Evolutionary conservation across 2,888 invertebrate genomes (phyloP), one percentile per base, ranked within the genome.

Genomic region (Lamellibrachia columna): DNA sequence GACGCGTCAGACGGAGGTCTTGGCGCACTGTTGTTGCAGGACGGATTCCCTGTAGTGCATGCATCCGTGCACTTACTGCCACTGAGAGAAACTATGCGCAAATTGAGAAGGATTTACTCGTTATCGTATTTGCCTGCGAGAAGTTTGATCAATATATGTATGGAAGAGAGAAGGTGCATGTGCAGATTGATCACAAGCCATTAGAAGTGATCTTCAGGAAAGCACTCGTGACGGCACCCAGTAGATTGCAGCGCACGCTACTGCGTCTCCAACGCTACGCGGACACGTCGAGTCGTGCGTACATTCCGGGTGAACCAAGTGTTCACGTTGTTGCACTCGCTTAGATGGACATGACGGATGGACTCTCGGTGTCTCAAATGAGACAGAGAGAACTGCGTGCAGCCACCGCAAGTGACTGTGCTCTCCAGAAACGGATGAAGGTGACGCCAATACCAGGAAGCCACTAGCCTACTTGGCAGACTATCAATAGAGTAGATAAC

Each of bases 191-290:
- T 75, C 75, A 75, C 22, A 75, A 22, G 75, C 22, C 75, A 22
- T 22, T 22, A 75, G 75, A 75, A 75, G 75, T 75, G 75, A 75
- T 75, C 75, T 75, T 75, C 75, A 75, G 75, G 75, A 75, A 60
- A 60, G 0, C 60, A 9, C 60, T 60, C 22, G 75, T 75, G 75
- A 75, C 75, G 11, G 22, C 22, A 75, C 75, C 75, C 75, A 75
- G n/a, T 3, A 11, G n/a, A 75, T 75, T 75, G 75, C 75, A 75
- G 22, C 22, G 75, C 15, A 75, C 1, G 75, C 75, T 22, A 15
- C 75, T 75, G 75, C 15, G 22, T 15, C 75, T 75, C 22, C 75
- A 75, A 75, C 75, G 22, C 22, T 9, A 9, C 3, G 3, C 55
- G 55, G 2, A 55, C 55, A 55, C 55, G 55, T 9, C 55, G 9